A percentile compares a stretch with the other conserved stretches of the same genome.
Evolutionary conservation across 2,113 vertebrate genomes (phyloP).

Genomic region (Pseudonaja textilis): DNA sequence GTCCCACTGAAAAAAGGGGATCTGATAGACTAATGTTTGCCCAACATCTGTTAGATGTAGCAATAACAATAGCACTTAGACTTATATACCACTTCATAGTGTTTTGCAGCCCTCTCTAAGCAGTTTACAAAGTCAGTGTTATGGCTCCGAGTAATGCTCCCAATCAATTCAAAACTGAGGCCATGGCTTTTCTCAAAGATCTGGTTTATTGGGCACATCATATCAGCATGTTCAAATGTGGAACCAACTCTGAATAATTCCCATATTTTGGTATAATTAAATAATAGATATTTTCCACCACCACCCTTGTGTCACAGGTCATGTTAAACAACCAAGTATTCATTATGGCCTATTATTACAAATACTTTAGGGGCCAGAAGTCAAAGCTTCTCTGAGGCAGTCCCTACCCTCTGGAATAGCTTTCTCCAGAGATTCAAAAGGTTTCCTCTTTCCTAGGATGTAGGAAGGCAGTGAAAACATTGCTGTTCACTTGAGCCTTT

Average conservation of each 20-base stretch:
- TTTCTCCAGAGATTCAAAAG: background rate
- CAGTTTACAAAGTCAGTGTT: background rate
- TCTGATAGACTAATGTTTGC: background rate
- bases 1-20: background rate
- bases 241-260: too few species aligned
- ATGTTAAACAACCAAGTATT: background rate
- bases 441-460: background rate
- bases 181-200: too few species aligned
- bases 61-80: background rate
- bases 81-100: background rate
- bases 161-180: too few species aligned
- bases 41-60: background rate
- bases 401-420: background rate
- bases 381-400: background rate
- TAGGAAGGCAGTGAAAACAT: background rate
- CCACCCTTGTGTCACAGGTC: too few species aligned
- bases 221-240: too few species aligned
- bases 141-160: too few species aligned
- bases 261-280: too few species aligned
- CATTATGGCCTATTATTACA: background rate
- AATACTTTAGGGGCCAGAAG: background rate
- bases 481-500: background rate
- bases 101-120: background rate
- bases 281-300: too few species aligned
- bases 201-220: too few species aligned